Conservation (phyloP, 2,888 invertebrate species). For the Dolomedes plantarius region DNA sequence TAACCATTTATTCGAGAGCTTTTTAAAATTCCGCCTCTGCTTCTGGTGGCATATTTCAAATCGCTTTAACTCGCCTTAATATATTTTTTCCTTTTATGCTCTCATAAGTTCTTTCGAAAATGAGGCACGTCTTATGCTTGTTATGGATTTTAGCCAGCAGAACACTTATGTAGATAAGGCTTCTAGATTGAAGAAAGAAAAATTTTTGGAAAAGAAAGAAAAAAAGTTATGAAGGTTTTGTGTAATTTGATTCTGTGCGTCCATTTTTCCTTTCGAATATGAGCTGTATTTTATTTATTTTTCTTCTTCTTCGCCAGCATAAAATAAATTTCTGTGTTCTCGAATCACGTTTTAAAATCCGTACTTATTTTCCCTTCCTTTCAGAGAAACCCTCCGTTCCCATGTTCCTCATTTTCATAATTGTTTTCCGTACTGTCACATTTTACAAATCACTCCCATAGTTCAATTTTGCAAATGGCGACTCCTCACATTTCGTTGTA, state of each 20-base stretch:
- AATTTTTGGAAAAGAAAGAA: no score
- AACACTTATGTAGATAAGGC: background rate
- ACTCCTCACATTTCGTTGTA: background rate
- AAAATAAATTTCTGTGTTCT: background rate
- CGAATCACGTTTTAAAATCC: background rate
- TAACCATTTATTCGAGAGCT: no score
- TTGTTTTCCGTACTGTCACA: slow-evolving; percentile 14
- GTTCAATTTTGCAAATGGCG: slow-evolving; percentile 16
- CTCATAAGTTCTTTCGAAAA: no score
- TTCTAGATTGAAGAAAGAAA: background rate
- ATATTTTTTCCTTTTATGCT: no score
- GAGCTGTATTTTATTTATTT: background rate
- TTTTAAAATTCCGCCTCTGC: no score
- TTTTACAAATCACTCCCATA: slow-evolving; percentile 4
- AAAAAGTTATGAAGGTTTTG: background rate
- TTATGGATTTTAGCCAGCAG: background rate
- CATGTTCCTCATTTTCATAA: slow-evolving; percentile 10
- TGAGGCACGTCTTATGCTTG: background rate
- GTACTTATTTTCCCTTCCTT: background rate
- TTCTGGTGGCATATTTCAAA: no score
- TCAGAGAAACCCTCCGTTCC: no score
- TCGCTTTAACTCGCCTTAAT: no score
- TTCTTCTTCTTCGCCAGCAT: background rate
- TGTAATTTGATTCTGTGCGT: background rate
- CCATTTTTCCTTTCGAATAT: background rate